Evolutionary conservation across 1,140 invertebrate species (phyloP), one percentile per base, ranked within the genome.

Genomic region (Acyrthosiphon pisum): DNA sequence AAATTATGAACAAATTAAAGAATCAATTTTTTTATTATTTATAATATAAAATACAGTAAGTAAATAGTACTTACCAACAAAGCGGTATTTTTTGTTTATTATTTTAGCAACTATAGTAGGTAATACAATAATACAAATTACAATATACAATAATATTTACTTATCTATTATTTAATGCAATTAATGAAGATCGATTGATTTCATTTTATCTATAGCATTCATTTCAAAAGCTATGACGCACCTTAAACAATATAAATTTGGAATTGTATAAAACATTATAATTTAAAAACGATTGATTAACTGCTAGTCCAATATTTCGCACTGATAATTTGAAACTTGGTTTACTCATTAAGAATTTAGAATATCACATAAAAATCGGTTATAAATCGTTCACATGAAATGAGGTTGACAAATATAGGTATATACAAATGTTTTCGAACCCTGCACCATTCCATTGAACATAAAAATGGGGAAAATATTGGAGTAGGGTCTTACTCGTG

Each of bases 381-480:
- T 90, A 90, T 90, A 90, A 35, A 90, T 68, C 11, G 44, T n/a
- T 68, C 14, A n/a, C 23, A 0, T 68, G 60, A 20, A 41, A 60
- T 11, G 0, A 44, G 35, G 37, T 60, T 68, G 20, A 37, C 87
- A 23, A 41, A 23, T n/a, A 87, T n/a, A 44, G 11, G n/a, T 41
- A 30, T 56, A 14, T 41, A 56, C 26, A 23, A 41, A 44, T 90
- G 50, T 90, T 90, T 60, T 44, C 56, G 30, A 14, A 20, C 18
- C 56, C 26, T n/a, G n/a, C n/a, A 60, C 48, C 50, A 41, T 46
- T 44, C 6, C 4, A 56, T 41, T 90, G 48, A 91, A 53, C 48
- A 83, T 46, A 84, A 56, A 93, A 93, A 93, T 53, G 60, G 91
- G 48, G 91, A 93, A 92, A 86, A 84, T 86, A 53, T 93, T 93